Evolutionary conservation across 2,888 invertebrate species (phyloP).

Genomic region (Dryadula phaetusa): DNA sequence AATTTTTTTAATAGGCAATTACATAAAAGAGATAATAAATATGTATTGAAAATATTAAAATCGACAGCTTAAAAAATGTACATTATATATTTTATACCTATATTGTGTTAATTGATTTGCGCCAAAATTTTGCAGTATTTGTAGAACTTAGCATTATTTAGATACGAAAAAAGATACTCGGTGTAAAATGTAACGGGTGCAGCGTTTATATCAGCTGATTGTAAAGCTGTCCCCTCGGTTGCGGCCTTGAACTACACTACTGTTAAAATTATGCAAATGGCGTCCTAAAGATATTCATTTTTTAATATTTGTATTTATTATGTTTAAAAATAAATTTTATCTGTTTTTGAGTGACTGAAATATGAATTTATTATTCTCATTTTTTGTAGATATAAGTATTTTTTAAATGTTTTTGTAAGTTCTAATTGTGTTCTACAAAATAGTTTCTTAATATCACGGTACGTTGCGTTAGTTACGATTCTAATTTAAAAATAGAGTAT

Average conservation of each 20-base stretch:
- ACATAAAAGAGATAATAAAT: no score
- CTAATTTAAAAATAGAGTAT: slow-evolving; percentile 17
- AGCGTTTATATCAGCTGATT: slow-evolving; percentile 68
- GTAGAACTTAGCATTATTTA: no score
- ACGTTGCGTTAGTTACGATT: slow-evolving; percentile 16
- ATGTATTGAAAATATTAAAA: no score
- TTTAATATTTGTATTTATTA: not conserved
- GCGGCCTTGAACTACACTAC: slow-evolving; percentile 81
- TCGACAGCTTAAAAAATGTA: no score
- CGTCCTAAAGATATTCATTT: not conserved
- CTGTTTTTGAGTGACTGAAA: not conserved
- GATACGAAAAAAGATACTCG: not conserved
- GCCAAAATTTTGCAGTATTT: no score
- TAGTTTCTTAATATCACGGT: slow-evolving; percentile 19
- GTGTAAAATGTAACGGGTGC: slow-evolving; percentile 4
- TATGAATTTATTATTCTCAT: not conserved
- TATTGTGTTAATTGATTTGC: no score
- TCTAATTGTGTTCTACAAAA: not conserved
- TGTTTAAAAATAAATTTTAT: not conserved
- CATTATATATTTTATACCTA: no score
- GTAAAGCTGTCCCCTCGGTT: slow-evolving; percentile 76
- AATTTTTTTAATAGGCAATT: no score
- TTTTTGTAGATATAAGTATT: not conserved
- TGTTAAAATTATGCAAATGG: slow-evolving; percentile 55
- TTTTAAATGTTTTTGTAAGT: not conserved